These are phyloP conservation scores for Heliconius ethilla DNA, from an alignment of 2,888 invertebrate species.

Conservation along the genomic window DNA sequence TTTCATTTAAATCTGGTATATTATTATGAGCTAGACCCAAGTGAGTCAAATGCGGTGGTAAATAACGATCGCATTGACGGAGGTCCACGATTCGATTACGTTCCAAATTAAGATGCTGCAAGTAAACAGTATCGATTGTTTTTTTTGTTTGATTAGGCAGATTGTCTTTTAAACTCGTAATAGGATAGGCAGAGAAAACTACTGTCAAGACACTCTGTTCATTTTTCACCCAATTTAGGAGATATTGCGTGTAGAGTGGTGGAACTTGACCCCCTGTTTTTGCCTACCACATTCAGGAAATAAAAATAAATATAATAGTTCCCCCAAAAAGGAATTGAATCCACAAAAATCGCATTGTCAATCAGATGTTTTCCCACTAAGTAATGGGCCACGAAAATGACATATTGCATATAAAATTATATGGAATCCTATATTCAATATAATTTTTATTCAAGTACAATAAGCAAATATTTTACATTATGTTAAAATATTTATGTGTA, in stretches of 20 bases:
- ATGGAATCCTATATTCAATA: neutral
- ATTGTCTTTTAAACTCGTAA: neutral
- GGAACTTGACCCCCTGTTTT: neutral
- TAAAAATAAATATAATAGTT: neutral
- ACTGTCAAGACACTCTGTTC: neutral
- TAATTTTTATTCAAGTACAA: neutral
- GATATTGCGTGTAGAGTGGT: no score
- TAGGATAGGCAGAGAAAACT: neutral
- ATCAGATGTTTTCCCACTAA: neutral
- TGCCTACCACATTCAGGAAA: neutral
- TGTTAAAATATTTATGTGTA: neutral
- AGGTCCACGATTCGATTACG: constrained; percentile 92
- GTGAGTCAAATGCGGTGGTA: constrained; percentile 88
- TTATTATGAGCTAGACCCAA: constrained; percentile 92
- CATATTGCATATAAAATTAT: neutral
- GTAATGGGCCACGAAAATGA: neutral
- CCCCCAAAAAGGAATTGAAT: neutral
- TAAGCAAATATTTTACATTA: neutral
- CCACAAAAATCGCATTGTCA: neutral
- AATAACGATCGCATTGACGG: constrained; percentile 90
- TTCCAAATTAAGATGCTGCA: constrained; percentile 91
- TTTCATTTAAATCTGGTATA: constrained; percentile 92
- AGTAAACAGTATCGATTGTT: neutral
- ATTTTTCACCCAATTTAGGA: neutral
- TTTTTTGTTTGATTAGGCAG: neutral